phyloP scores from a whole-genome alignment of 1,140 invertebrate species.

The Solen grandis region DNA sequence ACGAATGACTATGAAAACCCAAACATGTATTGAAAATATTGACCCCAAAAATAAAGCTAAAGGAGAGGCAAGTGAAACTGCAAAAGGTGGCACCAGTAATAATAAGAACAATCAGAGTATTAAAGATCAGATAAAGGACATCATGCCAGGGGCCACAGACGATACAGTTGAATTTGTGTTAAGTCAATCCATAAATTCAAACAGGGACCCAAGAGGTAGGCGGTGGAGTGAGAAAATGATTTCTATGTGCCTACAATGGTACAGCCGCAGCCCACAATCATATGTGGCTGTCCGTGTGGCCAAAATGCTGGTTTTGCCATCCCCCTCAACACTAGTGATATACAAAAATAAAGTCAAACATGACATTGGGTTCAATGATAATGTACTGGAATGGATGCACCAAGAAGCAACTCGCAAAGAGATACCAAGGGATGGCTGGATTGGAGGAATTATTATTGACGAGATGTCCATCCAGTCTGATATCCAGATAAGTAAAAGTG shows the following conservation, averaged over 20 bases:
- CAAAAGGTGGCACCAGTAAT: neutral
- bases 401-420: slow-evolving; percentile 32
- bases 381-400: slow-evolving; percentile 53
- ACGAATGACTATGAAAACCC: slow-evolving; percentile 12
- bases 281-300: slow-evolving; percentile 26
- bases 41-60: neutral
- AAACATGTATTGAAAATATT: neutral
- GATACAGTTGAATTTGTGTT: slow-evolving; percentile 7
- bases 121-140: neutral
- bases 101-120: neutral
- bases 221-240: slow-evolving; percentile 47
- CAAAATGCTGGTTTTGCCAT: slow-evolving; percentile 39
- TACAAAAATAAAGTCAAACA: slow-evolving; percentile 57
- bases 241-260: slow-evolving; percentile 41
- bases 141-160: neutral
- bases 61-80: neutral
- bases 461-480: slow-evolving; percentile 52
- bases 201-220: slow-evolving; percentile 25
- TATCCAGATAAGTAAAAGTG: slow-evolving; percentile 4
- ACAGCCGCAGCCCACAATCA: slow-evolving; percentile 33
- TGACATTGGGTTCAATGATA: slow-evolving; percentile 48
- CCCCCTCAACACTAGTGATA: slow-evolving; percentile 26
- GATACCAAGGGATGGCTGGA: slow-evolving; percentile 35
- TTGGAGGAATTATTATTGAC: slow-evolving; percentile 55
- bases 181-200: slow-evolving; percentile 8